Evolutionary conservation across 2,888 invertebrate genomes (phyloP), one percentile per base, ranked within the genome.

Genomic region (Pasiphila rectangulata): DNA sequence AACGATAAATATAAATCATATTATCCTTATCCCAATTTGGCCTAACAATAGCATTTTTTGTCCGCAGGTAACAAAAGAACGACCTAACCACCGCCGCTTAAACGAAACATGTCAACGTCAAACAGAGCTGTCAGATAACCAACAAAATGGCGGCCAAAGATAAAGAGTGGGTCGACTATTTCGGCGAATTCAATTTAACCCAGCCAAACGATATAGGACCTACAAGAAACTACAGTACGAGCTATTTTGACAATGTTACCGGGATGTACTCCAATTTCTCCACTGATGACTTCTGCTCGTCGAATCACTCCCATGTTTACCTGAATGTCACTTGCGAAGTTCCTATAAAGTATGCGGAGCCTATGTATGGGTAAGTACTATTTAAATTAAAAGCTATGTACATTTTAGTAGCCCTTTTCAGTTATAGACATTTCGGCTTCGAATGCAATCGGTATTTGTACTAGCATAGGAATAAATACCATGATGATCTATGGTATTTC

Each of bases 261-360:
- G 50, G 54, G 1, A 65, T 64, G 0, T 86, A 75, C 48, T 68
- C 80, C 0, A 87, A 88, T 50, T 86, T 84, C 23, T 72, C 80
- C 0, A 63, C 75, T 0, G 83, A 83, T 21, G 86, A 88, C 51
- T 88, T 72, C 46, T 88, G 88, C 49, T 61, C 72, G 2, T 84
- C 86, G 1, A 86, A 87, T 32, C 64, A 79, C 43, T 83, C 86
- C 0, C 86, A 85, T 38, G 73, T 75, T 0, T 90, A 90, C 61
- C 68, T 93, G 49, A 93, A 94, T 69, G 91, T 94, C 0, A 93
- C 93, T 0, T 90, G 90, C 49, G 92, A 93, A 61, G 89, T 92
- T 62, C 94, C 84, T 0, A 90, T 93, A 46, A 84, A 87, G 40
- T 92, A 93, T 75, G 93, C 93, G 0, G 89, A 92, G 46, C 93